phyloP scores from a whole-genome alignment of 2,888 invertebrate species.

The Sarcophaga subvicina region DNA sequence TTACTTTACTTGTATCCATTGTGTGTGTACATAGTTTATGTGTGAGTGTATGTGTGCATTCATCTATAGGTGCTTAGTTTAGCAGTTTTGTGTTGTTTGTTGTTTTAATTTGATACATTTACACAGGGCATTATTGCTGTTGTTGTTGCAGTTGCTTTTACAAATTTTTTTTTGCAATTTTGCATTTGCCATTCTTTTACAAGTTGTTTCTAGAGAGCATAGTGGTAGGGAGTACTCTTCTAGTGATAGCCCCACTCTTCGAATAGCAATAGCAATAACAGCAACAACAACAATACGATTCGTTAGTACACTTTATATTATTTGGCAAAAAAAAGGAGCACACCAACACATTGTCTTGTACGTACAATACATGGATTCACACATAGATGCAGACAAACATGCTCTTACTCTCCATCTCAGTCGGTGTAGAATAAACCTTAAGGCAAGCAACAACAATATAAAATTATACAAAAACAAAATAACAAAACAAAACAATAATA shows the following conservation, averaged over 20 bases:
- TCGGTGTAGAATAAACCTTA: slow-evolving; percentile 47
- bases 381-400: neutral
- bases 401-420: neutral
- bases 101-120: slow-evolving; percentile 49
- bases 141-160: slow-evolving; percentile 28
- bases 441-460: slow-evolving; percentile 50
- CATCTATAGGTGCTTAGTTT: too few species aligned
- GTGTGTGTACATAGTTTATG: neutral
- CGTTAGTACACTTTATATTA: neutral
- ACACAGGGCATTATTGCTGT: slow-evolving; percentile 8
- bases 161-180: neutral
- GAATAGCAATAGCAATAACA: neutral
- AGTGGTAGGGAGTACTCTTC: too few species aligned
- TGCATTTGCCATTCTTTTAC: slow-evolving; percentile 16
- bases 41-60: neutral
- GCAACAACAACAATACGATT: neutral
- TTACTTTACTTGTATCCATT: neutral
- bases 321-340: neutral
- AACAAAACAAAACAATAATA: slow-evolving; percentile 24
- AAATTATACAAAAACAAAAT: slow-evolving; percentile 35
- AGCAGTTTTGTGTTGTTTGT: slow-evolving; percentile 9
- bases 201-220: neutral
- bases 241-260: neutral
- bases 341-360: neutral
- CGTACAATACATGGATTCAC: slow-evolving; percentile 14